Conservation (phyloP, 2,888 invertebrate genomes). For the Pristionchus mayeri region DNA sequence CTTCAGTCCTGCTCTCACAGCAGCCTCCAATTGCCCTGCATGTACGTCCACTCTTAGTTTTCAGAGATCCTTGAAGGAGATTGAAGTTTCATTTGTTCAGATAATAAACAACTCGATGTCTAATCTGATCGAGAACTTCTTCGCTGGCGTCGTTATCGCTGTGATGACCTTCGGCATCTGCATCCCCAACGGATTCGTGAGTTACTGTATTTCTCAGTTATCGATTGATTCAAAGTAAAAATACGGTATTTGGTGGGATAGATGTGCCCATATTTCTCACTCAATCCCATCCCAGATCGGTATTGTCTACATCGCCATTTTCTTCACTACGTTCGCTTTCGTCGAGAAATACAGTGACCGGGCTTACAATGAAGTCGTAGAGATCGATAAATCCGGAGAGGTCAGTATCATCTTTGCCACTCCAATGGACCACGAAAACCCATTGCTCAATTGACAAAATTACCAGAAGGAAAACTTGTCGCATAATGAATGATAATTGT, state of each 20-base stretch:
- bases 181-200: not conserved
- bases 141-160: not conserved
- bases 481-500: not conserved
- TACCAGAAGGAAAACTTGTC: not conserved
- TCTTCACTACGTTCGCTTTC: not conserved
- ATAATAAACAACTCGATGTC: not conserved
- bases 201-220: too few relatives aligned
- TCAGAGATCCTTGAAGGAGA: not conserved
- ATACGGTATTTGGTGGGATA: too few relatives aligned
- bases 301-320: not conserved
- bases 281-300: too few relatives aligned
- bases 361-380: conserved; percentile 36
- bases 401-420: not conserved
- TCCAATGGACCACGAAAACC: too few relatives aligned
- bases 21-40: conserved; percentile 15
- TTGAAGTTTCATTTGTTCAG: too few relatives aligned
- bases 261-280: too few relatives aligned
- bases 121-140: not conserved
- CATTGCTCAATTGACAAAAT: too few relatives aligned
- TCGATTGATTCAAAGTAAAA: too few relatives aligned
- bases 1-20: conserved; percentile 33
- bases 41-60: not conserved
- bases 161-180: not conserved
- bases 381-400: conserved; percentile 41
- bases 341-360: conserved; percentile 12